These are phyloP conservation scores for Dynastes tityus DNA, from an alignment of 2,888 invertebrate genomes.

Conservation along the genomic window DNA sequence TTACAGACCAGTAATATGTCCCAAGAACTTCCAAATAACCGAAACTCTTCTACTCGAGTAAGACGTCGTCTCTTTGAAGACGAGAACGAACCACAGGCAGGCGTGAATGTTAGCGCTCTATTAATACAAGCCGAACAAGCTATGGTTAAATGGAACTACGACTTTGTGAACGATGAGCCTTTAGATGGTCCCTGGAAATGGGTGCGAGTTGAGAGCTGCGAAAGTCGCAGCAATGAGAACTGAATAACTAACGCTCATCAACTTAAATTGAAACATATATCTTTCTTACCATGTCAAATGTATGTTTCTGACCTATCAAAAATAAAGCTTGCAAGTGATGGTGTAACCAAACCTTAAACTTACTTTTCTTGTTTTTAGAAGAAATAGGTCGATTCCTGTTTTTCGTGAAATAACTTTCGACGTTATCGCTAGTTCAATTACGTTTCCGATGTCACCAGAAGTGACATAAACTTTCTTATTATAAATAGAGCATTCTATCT, in stretches of 20 bases:
- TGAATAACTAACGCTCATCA: not conserved
- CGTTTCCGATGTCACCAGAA: no score
- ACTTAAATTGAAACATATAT: no score
- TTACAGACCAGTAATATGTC: not conserved
- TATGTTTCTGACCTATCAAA: no score
- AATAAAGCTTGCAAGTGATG: no score
- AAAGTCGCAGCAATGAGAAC: not conserved
- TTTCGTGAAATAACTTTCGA: no score
- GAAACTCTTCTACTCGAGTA: not conserved
- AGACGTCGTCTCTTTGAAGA: not conserved
- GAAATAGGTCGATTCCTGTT: no score
- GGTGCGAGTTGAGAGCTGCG: conserved; percentile 63
- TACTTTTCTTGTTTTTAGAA: no score
- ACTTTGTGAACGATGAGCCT: conserved; percentile 72
- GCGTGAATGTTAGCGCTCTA: not conserved
- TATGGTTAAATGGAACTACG: conserved; percentile 72
- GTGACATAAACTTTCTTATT: no score
- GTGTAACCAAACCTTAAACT: no score
- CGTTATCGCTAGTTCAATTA: no score
- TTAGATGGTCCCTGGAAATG: conserved; percentile 71
- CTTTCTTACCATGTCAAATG: no score
- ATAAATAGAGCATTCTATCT: no score
- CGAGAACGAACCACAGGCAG: not conserved
- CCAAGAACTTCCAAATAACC: not conserved
- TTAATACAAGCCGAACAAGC: not conserved